These are phyloP conservation scores for Caloenas nicobarica DNA, from an alignment of 2,113 vertebrate genomes.

Conservation along the genomic window DNA sequence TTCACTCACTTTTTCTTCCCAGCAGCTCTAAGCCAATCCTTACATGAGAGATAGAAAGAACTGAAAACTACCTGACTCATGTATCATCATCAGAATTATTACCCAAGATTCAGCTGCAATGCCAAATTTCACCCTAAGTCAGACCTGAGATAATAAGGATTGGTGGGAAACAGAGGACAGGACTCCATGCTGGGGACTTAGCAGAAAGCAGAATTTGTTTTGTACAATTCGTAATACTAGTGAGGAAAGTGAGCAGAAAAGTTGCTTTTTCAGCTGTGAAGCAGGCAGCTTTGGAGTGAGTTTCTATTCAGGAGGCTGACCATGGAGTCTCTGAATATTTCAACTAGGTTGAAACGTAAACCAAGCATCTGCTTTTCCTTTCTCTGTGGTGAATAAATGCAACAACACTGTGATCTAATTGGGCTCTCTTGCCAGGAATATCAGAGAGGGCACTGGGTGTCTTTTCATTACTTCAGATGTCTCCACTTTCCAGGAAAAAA, in stretches of 20 bases:
- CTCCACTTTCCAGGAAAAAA: conserved; percentile 17
- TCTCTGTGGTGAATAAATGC: background rate
- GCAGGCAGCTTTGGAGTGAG: background rate
- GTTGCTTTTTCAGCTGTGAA: background rate
- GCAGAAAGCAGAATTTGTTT: background rate
- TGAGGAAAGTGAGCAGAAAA: background rate
- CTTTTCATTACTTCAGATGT: background rate
- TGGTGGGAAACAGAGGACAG: background rate
- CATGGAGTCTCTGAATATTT: background rate
- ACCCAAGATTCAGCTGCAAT: background rate
- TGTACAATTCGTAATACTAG: background rate
- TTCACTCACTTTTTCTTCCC: background rate
- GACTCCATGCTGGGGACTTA: background rate
- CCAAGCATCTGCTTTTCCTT: background rate
- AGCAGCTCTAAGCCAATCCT: background rate
- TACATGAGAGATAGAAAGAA: background rate
- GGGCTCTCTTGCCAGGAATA: background rate
- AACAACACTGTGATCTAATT: background rate
- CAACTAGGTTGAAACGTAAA: background rate
- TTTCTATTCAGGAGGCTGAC: background rate
- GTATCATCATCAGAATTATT: background rate
- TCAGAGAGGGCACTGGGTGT: background rate
- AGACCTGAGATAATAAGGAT: background rate
- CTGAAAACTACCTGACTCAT: background rate
- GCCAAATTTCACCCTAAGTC: background rate